Evolutionary conservation across 2,888 invertebrate genomes (phyloP).

Genomic region (Atrina japonica): DNA sequence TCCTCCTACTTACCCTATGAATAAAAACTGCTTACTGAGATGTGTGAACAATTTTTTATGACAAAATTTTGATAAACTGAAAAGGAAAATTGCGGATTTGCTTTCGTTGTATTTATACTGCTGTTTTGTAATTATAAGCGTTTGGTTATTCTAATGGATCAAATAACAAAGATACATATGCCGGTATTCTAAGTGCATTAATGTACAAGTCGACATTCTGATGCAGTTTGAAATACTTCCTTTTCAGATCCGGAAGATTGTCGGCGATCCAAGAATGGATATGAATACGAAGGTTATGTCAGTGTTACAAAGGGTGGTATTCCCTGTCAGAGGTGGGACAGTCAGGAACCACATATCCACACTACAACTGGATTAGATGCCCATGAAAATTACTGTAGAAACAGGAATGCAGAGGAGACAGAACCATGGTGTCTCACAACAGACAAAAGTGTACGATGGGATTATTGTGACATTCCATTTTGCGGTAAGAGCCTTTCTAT

Average conservation of each 20-base stretch:
- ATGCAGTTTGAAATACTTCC: too few relatives aligned
- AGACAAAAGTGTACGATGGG: conserved; percentile 24
- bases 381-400: conserved; percentile 36
- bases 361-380: not conserved
- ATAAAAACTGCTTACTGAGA: too few relatives aligned
- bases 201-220: too few relatives aligned
- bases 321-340: conserved; percentile 41
- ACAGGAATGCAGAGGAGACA: conserved; percentile 1
- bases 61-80: too few relatives aligned
- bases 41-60: too few relatives aligned
- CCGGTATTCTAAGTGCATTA: too few relatives aligned
- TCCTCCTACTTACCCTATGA: too few relatives aligned
- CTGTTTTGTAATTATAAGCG: too few relatives aligned
- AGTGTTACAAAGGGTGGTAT: conserved; percentile 19
- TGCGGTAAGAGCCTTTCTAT: conserved; percentile 14
- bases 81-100: too few relatives aligned
- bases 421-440: conserved; percentile 36
- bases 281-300: conserved; percentile 27
- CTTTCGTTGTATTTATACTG: too few relatives aligned
- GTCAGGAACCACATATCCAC: conserved; percentile 15
- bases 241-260: conserved; percentile 22
- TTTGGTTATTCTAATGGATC: too few relatives aligned
- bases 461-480: conserved; percentile 22
- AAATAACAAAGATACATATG: too few relatives aligned
- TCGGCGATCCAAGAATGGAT: not conserved